phyloP scores from a whole-genome alignment of 2,113 vertebrate species.

The Rhinichthys klamathensis region DNA sequence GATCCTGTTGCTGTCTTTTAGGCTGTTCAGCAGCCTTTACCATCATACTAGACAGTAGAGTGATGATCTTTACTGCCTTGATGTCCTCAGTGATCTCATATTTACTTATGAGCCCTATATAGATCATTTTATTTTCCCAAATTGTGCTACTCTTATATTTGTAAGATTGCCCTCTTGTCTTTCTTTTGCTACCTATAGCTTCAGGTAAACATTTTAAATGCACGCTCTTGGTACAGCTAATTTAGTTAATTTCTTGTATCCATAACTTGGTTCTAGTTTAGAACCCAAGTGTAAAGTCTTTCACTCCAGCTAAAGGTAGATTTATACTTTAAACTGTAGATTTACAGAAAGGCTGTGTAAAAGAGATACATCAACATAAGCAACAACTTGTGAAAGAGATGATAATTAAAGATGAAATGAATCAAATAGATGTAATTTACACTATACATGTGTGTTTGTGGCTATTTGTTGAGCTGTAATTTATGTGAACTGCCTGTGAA shows the following conservation, averaged over 20 bases:
- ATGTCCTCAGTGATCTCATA: neutral
- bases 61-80: neutral
- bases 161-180: too few relatives aligned
- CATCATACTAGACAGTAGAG: neutral
- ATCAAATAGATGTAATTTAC: neutral
- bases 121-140: neutral
- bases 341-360: neutral
- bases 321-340: neutral
- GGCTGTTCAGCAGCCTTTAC: neutral
- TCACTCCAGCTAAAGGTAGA: too few relatives aligned
- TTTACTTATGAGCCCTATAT: neutral
- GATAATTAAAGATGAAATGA: neutral
- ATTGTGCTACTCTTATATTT: neutral
- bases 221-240: too few relatives aligned
- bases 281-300: too few relatives aligned
- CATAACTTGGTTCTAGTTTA: too few relatives aligned
- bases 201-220: too few relatives aligned
- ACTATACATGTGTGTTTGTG: neutral
- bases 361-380: neutral
- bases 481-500: neutral
- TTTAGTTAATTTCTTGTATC: too few relatives aligned
- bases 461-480: neutral
- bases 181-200: too few relatives aligned
- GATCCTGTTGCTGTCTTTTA: neutral
- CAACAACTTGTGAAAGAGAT: neutral